Evolutionary conservation across 2,888 invertebrate species (phyloP).

Genomic region (Schrankia costaestrigalis): DNA sequence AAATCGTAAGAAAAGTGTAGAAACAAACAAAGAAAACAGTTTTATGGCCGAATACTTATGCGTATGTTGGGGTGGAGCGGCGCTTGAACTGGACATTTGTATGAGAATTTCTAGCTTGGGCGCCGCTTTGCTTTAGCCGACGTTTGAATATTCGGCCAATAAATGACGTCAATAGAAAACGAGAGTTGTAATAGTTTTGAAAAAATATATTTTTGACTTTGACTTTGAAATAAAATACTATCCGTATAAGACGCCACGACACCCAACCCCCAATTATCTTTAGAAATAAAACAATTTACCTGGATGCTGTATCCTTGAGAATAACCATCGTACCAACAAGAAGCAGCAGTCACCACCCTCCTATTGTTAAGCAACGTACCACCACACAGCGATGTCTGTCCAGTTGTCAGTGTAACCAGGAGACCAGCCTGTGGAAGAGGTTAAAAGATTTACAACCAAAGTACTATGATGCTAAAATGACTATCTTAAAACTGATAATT

Average conservation of each 20-base stretch:
- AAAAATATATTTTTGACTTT: no score
- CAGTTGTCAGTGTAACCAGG: slow-evolving; percentile 19
- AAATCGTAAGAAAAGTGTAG: no score
- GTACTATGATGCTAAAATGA: neutral
- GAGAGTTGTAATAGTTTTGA: neutral
- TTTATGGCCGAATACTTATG: no score
- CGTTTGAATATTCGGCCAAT: neutral
- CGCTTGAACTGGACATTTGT: no score
- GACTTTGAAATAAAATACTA: no score
- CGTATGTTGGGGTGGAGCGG: no score
- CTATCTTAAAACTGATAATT: no score
- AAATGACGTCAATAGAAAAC: neutral
- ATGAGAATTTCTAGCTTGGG: no score
- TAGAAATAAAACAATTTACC: slow-evolving; percentile 2
- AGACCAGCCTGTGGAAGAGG: slow-evolving; percentile 25
- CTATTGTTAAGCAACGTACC: slow-evolving; percentile 25
- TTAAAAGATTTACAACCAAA: neutral
- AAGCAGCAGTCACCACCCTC: slow-evolving; percentile 31
- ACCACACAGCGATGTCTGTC: slow-evolving; percentile 28
- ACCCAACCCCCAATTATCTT: no score
- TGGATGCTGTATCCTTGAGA: slow-evolving; percentile 12
- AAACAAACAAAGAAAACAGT: no score
- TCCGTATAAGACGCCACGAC: no score
- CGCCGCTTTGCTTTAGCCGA: no score
- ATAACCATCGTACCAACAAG: slow-evolving; percentile 38